Evolutionary conservation across 2,888 invertebrate genomes (phyloP).

Genomic region (Scrobipalpa costella): DNA sequence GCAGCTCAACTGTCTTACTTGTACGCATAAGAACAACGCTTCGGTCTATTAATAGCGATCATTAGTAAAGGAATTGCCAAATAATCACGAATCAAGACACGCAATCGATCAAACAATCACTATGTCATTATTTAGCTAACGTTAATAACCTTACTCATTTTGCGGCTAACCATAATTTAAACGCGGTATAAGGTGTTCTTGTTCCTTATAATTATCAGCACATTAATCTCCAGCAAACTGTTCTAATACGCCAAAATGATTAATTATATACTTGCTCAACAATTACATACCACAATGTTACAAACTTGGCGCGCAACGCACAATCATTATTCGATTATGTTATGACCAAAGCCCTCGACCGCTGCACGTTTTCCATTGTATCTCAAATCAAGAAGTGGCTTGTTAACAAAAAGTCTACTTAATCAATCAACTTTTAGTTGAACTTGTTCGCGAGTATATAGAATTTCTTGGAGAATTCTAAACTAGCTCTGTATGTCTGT

Average conservation of each 20-base stretch:
- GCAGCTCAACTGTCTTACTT: neutral
- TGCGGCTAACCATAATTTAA: conserved; percentile 46
- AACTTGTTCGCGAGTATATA: neutral
- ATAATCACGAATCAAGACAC: conserved; percentile 45
- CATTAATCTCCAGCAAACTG: conserved; percentile 62
- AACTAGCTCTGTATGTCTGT: neutral
- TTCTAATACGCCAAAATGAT: conserved; percentile 57
- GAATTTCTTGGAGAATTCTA: neutral
- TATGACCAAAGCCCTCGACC: conserved; percentile 38
- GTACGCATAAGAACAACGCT: neutral
- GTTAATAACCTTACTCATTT: conserved; percentile 49
- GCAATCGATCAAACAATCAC: conserved; percentile 35
- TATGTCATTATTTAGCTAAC: conserved; percentile 38
- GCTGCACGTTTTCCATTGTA: conserved; percentile 29
- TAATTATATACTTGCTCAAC: conserved; percentile 54
- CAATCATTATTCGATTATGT: conserved; percentile 35
- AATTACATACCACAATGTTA: conserved; percentile 38
- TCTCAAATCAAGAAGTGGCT: neutral
- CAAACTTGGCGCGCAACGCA: conserved; percentile 37
- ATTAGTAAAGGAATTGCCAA: conserved; percentile 26
- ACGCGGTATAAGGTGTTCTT: conserved; percentile 31
- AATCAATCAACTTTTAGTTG: neutral
- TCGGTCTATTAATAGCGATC: neutral
- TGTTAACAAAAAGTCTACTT: neutral
- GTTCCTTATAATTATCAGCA: conserved; percentile 56